Evolutionary conservation across 2,888 invertebrate species (phyloP).

Genomic region (Spisula solida): DNA sequence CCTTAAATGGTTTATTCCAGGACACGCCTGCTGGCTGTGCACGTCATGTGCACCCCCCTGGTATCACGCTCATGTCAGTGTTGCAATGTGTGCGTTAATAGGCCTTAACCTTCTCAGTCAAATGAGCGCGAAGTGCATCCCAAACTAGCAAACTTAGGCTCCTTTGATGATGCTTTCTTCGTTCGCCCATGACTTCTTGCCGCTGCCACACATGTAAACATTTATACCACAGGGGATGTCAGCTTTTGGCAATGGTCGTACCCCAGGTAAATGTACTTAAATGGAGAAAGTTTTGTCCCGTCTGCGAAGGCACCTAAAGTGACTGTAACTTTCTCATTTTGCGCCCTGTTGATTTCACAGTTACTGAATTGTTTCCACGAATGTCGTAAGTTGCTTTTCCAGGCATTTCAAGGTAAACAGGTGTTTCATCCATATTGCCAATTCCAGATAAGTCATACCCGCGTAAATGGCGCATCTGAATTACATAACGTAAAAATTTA

Average conservation of each 20-base stretch:
- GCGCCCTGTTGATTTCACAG: too few species aligned
- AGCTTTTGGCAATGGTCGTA: slow-evolving; percentile 38
- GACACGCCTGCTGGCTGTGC: slow-evolving; percentile 57
- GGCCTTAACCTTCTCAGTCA: slow-evolving; percentile 15
- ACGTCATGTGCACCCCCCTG: slow-evolving; percentile 57
- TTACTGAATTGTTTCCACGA: too few species aligned
- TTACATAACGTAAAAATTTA: slow-evolving; percentile 27
- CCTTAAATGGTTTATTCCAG: slow-evolving; percentile 58
- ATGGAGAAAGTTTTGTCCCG: slow-evolving; percentile 45
- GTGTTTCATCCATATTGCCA: slow-evolving; percentile 58
- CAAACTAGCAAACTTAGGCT: slow-evolving; percentile 38
- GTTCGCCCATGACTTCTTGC: slow-evolving; percentile 43
- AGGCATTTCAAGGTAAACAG: slow-evolving; percentile 56
- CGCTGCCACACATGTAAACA: slow-evolving; percentile 48
- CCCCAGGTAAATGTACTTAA: slow-evolving; percentile 38
- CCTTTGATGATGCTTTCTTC: slow-evolving; percentile 23
- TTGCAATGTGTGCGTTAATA: slow-evolving; percentile 7
- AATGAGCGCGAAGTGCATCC: slow-evolving; percentile 47
- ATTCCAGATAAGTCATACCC: neutral
- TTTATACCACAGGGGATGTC: slow-evolving; percentile 21
- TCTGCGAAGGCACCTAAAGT: slow-evolving; percentile 33
- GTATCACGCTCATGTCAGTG: slow-evolving; percentile 46
- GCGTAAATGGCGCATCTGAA: neutral
- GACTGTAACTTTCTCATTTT: slow-evolving; percentile 23
- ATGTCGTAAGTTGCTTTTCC: slow-evolving; percentile 31